phyloP scores from a whole-genome alignment of 2,797 vertebrate species.

The Sebastes cheni region DNA sequence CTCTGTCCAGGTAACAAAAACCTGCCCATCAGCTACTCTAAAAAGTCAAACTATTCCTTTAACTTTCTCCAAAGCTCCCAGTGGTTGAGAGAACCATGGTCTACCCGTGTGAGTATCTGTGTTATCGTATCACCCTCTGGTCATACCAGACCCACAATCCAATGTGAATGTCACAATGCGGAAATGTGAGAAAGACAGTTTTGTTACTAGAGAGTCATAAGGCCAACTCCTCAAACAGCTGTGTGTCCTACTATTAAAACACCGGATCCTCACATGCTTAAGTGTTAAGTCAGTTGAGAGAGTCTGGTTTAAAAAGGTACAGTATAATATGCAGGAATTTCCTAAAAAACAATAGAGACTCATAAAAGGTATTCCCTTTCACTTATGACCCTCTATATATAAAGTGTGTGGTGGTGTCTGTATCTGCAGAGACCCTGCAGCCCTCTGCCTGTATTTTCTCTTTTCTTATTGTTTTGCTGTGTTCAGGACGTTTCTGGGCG shows the following conservation, averaged over 20 bases:
- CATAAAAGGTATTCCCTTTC: too few species aligned
- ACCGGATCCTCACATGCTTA: not conserved
- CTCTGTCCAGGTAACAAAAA: not conserved
- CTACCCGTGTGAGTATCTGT: not conserved
- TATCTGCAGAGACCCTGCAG: too few species aligned
- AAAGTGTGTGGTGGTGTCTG: too few species aligned
- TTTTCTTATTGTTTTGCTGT: not conserved
- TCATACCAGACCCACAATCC: not conserved
- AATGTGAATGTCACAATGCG: not conserved
- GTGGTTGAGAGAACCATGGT: not conserved
- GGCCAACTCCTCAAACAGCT: not conserved
- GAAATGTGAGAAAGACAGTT: not conserved
- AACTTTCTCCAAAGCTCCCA: not conserved
- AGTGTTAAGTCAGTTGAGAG: not conserved
- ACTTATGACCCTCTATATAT: not conserved
- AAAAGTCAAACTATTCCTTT: not conserved
- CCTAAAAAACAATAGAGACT: not conserved
- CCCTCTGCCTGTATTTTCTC: not conserved
- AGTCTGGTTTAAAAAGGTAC: not conserved
- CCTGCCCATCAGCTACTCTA: not conserved
- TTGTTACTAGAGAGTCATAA: slow-evolving; percentile 5
- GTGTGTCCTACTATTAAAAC: not conserved
- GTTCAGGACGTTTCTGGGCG: not conserved
- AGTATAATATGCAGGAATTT: not conserved
- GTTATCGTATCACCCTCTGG: not conserved